These are phyloP conservation scores for Globodera rostochiensis DNA, from an alignment of 1,140 invertebrate genomes.

Conservation along the genomic window DNA sequence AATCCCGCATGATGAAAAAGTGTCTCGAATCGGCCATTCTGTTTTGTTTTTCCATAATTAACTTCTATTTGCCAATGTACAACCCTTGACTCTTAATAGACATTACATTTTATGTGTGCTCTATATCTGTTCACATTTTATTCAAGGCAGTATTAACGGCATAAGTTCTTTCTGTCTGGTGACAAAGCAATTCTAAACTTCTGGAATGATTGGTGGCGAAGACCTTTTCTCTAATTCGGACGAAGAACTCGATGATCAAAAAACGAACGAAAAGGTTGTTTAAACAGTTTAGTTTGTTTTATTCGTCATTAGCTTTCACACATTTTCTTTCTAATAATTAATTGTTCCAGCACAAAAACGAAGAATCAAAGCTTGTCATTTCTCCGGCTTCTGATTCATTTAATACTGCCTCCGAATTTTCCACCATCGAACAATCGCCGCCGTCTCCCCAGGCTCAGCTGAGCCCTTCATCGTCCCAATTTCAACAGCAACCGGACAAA, in stretches of 20 bases:
- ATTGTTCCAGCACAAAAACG: not conserved
- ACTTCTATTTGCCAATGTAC: too few species aligned
- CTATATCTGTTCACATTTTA: too few species aligned
- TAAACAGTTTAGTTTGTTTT: not conserved
- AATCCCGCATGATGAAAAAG: too few species aligned
- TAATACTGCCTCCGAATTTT: not conserved
- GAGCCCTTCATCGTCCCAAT: constrained; percentile 1
- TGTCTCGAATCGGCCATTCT: too few species aligned
- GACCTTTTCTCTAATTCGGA: constrained; percentile 5
- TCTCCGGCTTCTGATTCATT: not conserved
- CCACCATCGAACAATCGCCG: not conserved
- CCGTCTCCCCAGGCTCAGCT: not conserved
- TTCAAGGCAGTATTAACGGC: too few species aligned
- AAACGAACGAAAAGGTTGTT: not conserved
- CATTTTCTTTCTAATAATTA: too few species aligned
- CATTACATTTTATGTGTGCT: too few species aligned
- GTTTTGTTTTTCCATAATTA: too few species aligned
- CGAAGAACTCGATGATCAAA: not conserved
- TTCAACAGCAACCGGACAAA: not conserved
- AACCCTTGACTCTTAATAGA: too few species aligned
- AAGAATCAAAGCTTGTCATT: not conserved
- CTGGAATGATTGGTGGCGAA: constrained; percentile 10
- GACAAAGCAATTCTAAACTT: not conserved
- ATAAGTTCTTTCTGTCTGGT: too few species aligned
- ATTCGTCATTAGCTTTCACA: not conserved